These are phyloP conservation scores for Hyles lineata DNA, from an alignment of 2,888 invertebrate species.

Conservation along the genomic window DNA sequence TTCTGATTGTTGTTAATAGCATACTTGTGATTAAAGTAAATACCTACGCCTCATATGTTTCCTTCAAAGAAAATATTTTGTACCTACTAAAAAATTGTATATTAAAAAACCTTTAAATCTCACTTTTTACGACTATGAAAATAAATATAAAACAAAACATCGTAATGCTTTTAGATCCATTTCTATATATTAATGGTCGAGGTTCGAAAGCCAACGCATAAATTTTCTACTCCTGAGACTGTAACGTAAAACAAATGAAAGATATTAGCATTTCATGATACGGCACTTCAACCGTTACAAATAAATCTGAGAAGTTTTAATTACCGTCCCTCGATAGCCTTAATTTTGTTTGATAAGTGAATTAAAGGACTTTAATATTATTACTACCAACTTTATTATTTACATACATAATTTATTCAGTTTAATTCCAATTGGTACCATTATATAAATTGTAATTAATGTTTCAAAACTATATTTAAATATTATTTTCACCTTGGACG, in stretches of 20 bases:
- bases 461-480: background rate
- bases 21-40: too few species aligned
- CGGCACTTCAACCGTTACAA: too few species aligned
- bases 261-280: background rate
- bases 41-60: too few species aligned
- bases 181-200: background rate
- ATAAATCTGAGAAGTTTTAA: slow-evolving; percentile 20
- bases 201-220: background rate
- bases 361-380: slow-evolving; percentile 15
- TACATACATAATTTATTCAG: background rate
- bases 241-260: background rate
- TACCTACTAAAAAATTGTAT: background rate
- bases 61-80: background rate
- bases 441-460: background rate
- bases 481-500: too few species aligned
- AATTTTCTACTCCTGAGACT: too few species aligned
- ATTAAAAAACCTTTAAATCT: too few species aligned
- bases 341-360: slow-evolving; percentile 16
- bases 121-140: too few species aligned
- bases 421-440: background rate
- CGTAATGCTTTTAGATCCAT: slow-evolving; percentile 13
- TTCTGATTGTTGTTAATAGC: too few species aligned
- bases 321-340: background rate
- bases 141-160: background rate
- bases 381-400: slow-evolving; percentile 9